Conservation (phyloP, 2,888 invertebrate species). For the Craniophora ligustri region DNA sequence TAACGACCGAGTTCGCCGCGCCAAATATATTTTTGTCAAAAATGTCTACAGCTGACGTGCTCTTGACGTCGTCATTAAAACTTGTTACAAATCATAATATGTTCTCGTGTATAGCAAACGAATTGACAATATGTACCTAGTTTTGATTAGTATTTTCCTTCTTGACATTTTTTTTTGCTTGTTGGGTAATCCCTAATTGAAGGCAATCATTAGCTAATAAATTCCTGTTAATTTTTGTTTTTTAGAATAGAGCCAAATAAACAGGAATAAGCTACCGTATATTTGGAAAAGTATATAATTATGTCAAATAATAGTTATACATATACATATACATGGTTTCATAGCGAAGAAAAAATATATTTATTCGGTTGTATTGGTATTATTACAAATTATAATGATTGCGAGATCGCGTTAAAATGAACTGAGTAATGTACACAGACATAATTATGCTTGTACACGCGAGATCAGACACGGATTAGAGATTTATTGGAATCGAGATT, state of each 20-base stretch:
- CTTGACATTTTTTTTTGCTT: no score
- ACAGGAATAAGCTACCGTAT: neutral
- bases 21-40: slow-evolving; percentile 27
- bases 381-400: neutral
- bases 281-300: slow-evolving; percentile 22
- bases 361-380: slow-evolving; percentile 20
- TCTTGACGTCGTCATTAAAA: slow-evolving; percentile 9
- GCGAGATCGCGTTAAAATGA: slow-evolving; percentile 2
- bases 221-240: no score
- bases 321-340: no score
- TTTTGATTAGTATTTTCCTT: slow-evolving; percentile 20
- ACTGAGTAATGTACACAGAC: slow-evolving; percentile 8
- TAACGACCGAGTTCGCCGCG: slow-evolving; percentile 11
- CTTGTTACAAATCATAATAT: slow-evolving; percentile 6
- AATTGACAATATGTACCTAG: slow-evolving; percentile 17
- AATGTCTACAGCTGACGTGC: slow-evolving; percentile 30
- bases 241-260: slow-evolving; percentile 1
- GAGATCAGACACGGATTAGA: slow-evolving; percentile 20
- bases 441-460: neutral
- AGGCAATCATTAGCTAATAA: no score
- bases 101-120: neutral
- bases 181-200: no score
- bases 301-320: slow-evolving; percentile 9
- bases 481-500: slow-evolving; percentile 34
- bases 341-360: slow-evolving; percentile 12